Conservation (phyloP, 1,140 invertebrate species). For the Drosophila arizonae region DNA sequence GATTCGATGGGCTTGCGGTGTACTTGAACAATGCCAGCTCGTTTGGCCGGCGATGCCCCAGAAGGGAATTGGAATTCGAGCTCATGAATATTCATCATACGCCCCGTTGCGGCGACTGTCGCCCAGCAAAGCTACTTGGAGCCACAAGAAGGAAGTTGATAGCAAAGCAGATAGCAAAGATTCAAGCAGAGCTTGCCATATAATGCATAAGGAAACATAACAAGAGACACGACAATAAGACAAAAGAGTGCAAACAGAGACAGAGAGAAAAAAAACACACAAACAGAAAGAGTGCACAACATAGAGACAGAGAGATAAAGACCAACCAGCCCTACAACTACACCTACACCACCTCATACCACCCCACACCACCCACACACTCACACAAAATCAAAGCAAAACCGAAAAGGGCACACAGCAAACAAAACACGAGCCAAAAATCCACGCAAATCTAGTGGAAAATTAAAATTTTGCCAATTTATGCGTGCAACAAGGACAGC, state of each 20-base stretch:
- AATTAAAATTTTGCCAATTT: constrained; percentile 53
- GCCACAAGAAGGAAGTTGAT: not conserved
- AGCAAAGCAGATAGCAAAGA: not conserved
- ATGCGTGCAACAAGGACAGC: constrained; percentile 26
- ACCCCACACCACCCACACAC: not conserved
- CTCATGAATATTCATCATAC: constrained; percentile 31
- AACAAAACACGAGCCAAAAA: constrained; percentile 30
- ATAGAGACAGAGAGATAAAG: too few relatives aligned
- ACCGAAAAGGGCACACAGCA: constrained; percentile 25
- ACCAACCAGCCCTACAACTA: too few relatives aligned
- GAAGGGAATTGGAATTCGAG: not conserved
- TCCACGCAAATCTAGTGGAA: constrained; percentile 55
- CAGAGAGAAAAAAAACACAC: too few relatives aligned
- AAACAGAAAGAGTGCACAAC: too few relatives aligned
- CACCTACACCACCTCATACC: too few relatives aligned
- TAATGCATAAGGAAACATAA: not conserved
- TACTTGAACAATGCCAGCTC: constrained; percentile 28
- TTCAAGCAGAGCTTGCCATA: not conserved
- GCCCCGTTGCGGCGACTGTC: constrained; percentile 3
- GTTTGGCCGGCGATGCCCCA: constrained; percentile 23
- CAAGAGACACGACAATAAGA: not conserved
- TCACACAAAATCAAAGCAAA: constrained; percentile 29
- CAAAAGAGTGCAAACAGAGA: not conserved
- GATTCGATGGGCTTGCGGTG: not conserved
- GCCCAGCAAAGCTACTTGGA: constrained; percentile 1